phyloP scores from a whole-genome alignment of 2,797 vertebrate genomes.

The Balearica regulorum region DNA sequence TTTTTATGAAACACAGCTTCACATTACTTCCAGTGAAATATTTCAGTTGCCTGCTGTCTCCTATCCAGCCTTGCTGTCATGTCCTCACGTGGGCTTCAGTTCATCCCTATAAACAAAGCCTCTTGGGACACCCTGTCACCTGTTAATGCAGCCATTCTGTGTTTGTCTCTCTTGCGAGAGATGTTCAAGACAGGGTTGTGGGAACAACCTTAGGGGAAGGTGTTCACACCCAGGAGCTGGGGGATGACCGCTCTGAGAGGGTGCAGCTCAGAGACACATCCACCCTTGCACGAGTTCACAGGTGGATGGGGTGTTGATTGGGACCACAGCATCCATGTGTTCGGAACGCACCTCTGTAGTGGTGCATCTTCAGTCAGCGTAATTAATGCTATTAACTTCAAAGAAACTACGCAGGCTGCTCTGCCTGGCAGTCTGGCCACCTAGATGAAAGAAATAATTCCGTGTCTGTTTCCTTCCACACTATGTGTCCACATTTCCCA shows the following conservation, averaged over 20 bases:
- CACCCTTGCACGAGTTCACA: accelerated
- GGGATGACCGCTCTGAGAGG: background rate
- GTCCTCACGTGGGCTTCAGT: background rate
- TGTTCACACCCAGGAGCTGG: background rate
- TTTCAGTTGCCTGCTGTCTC: background rate
- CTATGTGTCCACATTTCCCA: background rate
- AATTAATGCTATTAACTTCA: background rate
- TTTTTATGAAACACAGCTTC: background rate
- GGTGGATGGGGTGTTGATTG: background rate
- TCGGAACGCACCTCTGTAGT: background rate
- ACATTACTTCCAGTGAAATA: background rate
- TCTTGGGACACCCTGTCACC: background rate
- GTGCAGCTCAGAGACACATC: background rate
- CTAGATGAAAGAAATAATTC: background rate
- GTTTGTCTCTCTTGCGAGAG: background rate
- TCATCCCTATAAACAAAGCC: background rate
- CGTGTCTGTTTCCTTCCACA: background rate
- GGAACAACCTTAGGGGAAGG: background rate
- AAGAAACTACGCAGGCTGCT: background rate
- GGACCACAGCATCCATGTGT: background rate
- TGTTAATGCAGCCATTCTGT: background rate
- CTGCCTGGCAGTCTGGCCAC: background rate
- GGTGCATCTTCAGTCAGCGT: background rate
- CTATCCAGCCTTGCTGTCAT: background rate
- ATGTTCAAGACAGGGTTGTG: background rate